Evolutionary conservation across 2,888 invertebrate species (phyloP), one percentile per base, ranked within the genome.

Genomic region (Melanargia galathea): DNA sequence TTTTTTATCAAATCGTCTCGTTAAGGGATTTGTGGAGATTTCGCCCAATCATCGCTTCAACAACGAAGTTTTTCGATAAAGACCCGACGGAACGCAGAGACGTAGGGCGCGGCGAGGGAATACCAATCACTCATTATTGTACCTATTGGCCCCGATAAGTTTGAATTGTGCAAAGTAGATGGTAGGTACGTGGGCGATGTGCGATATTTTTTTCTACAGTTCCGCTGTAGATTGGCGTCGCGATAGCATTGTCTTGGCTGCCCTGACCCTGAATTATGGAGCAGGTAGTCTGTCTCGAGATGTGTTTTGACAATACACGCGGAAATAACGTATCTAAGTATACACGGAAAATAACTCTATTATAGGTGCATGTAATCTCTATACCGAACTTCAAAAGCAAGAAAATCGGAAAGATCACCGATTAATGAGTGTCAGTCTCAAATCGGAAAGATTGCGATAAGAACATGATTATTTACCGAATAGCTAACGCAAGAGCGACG

Each of bases 191-290:
- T 65, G 62, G 62, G 24, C 35, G 38, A 59, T 43, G 56, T 60
- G 56, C 33, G 57, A 60, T 57, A 58, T 66, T 65, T 70, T 67
- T 68, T 63, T 65, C 56, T 46, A 16, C 20, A 60, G 66, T 70
- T 67, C 65, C 64, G 63, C 46, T 63, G 49, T 62, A 63, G 67
- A 64, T 69, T 62, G 63, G 48, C 62, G 60, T 62, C 58, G 61
- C 56, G 70, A 67, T 69, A 67, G 63, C 64, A 67, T 69, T 69
- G 63, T 66, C 57, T 54, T 20, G 65, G 18, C 3, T 1, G 35
- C 30, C 30, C 20, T 45, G 57, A 46, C 26, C 45, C 45, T 57
- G 57, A 45, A 57, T 46, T 20, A 57, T 33, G 45, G 45, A 30
- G 40, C 56, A 56, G 57, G 57, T 20, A 43, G 30, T 30, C 11